Base-by-base conservation (phyloP, 30 jellyfish, hydroid and myxozoan species). In the Hydractinia echinata region DNA sequence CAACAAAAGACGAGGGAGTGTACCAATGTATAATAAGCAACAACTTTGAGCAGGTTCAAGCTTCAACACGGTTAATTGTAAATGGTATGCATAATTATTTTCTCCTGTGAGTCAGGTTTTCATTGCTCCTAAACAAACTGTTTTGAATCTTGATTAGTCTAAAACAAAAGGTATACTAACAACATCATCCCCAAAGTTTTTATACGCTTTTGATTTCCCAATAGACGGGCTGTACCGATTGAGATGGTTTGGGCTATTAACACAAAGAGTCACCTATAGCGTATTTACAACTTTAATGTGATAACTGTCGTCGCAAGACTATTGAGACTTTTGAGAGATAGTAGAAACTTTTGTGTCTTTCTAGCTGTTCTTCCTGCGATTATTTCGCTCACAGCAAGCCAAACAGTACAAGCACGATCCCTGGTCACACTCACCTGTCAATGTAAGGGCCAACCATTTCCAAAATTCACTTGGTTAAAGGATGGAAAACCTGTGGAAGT, bases 11-110 rank as follows among this genome's bases (percentile, higher is more conserved):
- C 73, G 98, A 92, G 76, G 98, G 98, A 7, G 56, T 87, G 10
- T 92, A 92, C 73, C 96, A 92, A 84, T 92, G 98, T 83, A 51
- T 92, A 15, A 92, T 92, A 8, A 82, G 48, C 69, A 92, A 92
- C 72, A 67, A 85, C 48, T 52, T 60, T 53, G 98, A 83, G 54
- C 90, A 81, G 76, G 88, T 67, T 44, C 90, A 76, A 52, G 18
- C 92, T 1, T 60, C 82, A 21, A 90, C 96, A 48, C 81, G 94
- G 20, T 92, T 92, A 21, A 87, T 92, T 18, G 82, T 92, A 51
- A 95, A 90, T 66, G 96, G 98, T 92, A 78, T 62, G 76, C 60
- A 76, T 10, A 9, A 6, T 16, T 16, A 11, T 58, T 58, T 58
- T 58, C 19, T 58, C 44, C 44, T 30, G 44, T 30, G 44, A 30